Evolutionary conservation across 2,797 vertebrate genomes (phyloP), one percentile per base, ranked within the genome.

Genomic region (Heterohyrax brucei): DNA sequence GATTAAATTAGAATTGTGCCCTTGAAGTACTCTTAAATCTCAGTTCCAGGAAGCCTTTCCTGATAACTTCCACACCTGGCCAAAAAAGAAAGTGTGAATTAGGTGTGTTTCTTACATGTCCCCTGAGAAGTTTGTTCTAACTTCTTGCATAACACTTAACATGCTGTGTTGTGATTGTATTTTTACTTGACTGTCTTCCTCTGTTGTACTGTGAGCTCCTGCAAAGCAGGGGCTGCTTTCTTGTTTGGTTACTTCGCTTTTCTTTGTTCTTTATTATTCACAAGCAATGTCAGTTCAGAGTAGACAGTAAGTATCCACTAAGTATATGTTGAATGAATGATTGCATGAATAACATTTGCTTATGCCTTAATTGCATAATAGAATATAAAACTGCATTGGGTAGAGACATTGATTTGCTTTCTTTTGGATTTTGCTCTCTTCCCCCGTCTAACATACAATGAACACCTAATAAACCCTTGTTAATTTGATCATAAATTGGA

Each of bases 401-500:
- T 96, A 90, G 72, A 81, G 62, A 80, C 33, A 93, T 22, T 91
- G 44, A 72, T 5, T 88, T 85, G 73, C 6, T 7, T 94, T 89
- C 72, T 77, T 94, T 86, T 62, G 12, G 14, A 12, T 91, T 93
- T 80, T 73, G 73, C 5, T 92, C 13, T 28, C 30, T 96, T 82
- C 10, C 56, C 28, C 21, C 28, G 50, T 89, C n/a, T 79, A 81
- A 12, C 26, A 78, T 22, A 64, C 21, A 85, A 1, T 94, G 75
- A 75, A 19, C 62, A 77, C 53, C 81, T 88, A 77, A 39, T 93
- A 87, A 93, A 66, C n/a, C 89, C 14, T 46, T 84, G 24, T 46
- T 91, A 62, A 53, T 77, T 83, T 33, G 24, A 64, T 95, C 50
- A 46, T 94, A 73, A 72, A n/a, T 79, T 96, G 56, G 39, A 92